Base-by-base conservation (phyloP, 2,113 vertebrate species). In the Ammodytes marinus region DNA sequence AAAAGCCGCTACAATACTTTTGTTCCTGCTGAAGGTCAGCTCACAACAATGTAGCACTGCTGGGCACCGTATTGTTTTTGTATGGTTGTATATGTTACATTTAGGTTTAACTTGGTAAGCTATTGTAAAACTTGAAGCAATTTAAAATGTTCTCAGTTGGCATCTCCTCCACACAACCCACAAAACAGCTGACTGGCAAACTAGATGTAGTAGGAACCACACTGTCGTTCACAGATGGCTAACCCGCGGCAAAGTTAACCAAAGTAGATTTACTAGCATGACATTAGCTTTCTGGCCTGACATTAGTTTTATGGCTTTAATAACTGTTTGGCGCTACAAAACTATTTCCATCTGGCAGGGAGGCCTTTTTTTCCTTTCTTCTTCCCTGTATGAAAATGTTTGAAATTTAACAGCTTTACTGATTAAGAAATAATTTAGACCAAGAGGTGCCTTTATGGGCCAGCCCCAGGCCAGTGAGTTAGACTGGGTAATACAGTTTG, bases 261-360 rank as follows among this genome's bases (percentile, higher is more conserved):
- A 42, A 66, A 78, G 64, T 3, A 91, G 91, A 91, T 93, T 93
- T 93, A 93, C 73, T 87, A 74, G 86, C 73, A 82, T 89, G 89
- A 85, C 91, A 89, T 90, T 90, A 91, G 77, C 84, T 91, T 89
- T 88, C 87, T 87, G 73, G 90, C 78, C 27, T 89, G 89, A 85
- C 91, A 89, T 90, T 90, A 91, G 77, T 83, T 91, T 89, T 88
- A 88, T 87, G 73, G 90, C 78, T 27, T 27, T 82, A 81, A 89
- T 89, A 85, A 89, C 72, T 68, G 81, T 77, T 80, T 79, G 53
- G 75, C 50, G 65, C 68, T 60, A 52, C 43, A 15, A 71, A 79
- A 71, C 64, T 64, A 57, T 89, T 92, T 74, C 59, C 70, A 78
- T 49, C 47, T 19, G 4, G 0, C 57, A 8, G 12, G 53, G 17